These are phyloP conservation scores for Malacoctenus gilli DNA, from an alignment of 2,797 vertebrate genomes.

Conservation along the genomic window DNA sequence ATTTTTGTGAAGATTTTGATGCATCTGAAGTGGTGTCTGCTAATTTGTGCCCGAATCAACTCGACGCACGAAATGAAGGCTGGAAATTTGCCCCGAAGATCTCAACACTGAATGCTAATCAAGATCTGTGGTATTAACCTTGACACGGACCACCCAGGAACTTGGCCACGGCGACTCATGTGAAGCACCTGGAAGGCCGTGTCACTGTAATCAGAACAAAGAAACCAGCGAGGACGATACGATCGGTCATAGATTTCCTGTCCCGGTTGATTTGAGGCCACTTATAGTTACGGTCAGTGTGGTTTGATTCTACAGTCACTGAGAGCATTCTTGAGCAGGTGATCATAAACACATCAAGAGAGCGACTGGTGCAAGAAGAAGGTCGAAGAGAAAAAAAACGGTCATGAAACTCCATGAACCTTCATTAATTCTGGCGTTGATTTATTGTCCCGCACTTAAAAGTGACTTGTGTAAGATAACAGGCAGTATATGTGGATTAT, in stretches of 20 bases:
- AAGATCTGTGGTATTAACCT: conserved; percentile 6
- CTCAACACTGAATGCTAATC: conserved; percentile 10
- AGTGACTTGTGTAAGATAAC: no score
- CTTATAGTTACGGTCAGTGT: conserved; percentile 1
- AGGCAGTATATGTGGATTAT: no score
- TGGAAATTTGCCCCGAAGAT: conserved; percentile 1
- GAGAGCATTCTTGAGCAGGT: not conserved
- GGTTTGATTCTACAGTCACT: not conserved
- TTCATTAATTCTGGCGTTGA: no score
- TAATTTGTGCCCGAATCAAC: conserved; percentile 27
- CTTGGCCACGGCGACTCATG: not conserved
- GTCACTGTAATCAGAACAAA: not conserved
- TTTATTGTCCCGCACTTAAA: no score
- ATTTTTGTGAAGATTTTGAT: conserved; percentile 18
- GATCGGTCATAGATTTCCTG: conserved; percentile 2
- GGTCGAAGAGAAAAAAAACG: no score
- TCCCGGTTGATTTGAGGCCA: conserved; percentile 8
- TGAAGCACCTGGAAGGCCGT: not conserved
- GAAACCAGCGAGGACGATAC: not conserved
- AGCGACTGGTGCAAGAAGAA: not conserved
- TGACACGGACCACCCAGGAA: not conserved
- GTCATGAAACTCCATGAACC: no score
- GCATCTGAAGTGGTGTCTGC: conserved; percentile 33
- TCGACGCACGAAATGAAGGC: conserved; percentile 1
- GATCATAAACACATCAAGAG: not conserved